These are phyloP conservation scores for Artemia sinica DNA, from an alignment of 2,888 invertebrate genomes.

Conservation along the genomic window DNA sequence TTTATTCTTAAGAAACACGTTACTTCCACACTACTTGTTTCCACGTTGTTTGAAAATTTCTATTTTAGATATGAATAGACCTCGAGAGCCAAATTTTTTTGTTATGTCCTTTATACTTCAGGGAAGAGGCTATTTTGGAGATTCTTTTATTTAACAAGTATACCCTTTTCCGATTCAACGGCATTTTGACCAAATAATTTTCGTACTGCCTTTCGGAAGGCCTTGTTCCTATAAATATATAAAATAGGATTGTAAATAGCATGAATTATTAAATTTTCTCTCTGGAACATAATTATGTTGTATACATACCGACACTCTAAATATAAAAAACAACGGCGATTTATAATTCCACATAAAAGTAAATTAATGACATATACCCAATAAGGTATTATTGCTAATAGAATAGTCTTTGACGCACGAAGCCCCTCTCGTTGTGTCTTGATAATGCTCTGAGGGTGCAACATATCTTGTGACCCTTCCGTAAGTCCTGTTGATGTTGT, in stretches of 20 bases:
- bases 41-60: too few species aligned
- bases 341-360: slow-evolving; percentile 1
- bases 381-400: slow-evolving; percentile 2
- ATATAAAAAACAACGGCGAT: not conserved
- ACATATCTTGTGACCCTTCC: not conserved
- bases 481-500: not conserved
- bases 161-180: too few species aligned
- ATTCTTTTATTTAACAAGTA: too few species aligned
- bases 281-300: not conserved
- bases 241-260: slow-evolving; percentile 8
- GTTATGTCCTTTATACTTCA: too few species aligned
- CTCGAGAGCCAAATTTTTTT: too few species aligned
- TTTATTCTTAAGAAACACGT: too few species aligned
- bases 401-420: not conserved
- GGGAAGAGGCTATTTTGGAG: too few species aligned
- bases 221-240: slow-evolving; percentile 4
- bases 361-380: not conserved
- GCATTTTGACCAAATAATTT: too few species aligned
- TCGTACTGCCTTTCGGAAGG: not conserved
- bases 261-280: not conserved
- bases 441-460: not conserved
- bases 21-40: too few species aligned
- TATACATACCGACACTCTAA: not conserved
- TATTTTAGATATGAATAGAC: too few species aligned
- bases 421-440: not conserved